Conservation (phyloP, 2,797 vertebrate genomes). For the Champsocephalus esox region DNA sequence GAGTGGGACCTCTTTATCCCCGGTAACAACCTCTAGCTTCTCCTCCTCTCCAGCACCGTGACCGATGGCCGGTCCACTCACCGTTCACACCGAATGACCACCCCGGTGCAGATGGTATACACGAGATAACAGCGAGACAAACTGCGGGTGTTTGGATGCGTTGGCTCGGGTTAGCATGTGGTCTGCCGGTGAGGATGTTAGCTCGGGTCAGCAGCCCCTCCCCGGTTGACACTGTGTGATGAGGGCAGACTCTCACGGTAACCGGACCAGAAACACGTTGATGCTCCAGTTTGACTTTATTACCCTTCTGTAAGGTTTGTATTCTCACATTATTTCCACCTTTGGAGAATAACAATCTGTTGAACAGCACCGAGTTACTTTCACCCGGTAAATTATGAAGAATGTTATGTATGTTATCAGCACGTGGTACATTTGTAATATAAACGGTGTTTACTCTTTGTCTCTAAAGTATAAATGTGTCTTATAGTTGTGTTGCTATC, state of each 20-base stretch:
- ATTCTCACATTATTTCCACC: background rate
- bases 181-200: background rate
- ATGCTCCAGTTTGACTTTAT: background rate
- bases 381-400: background rate
- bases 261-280: background rate
- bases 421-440: background rate
- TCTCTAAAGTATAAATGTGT: background rate
- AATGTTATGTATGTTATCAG: background rate
- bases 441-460: background rate
- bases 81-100: background rate
- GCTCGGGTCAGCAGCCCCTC: conserved; percentile 7
- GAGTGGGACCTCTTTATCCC: conserved; percentile 35
- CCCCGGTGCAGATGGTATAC: background rate
- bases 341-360: too few relatives aligned
- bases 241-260: background rate
- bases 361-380: background rate
- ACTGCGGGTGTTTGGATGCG: background rate
- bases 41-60: conserved; percentile 6
- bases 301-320: conserved; percentile 44
- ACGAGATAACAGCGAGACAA: conserved; percentile 26
- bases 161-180: conserved; percentile 37
- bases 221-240: background rate
- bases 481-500: background rate
- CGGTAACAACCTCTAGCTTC: conserved; percentile 16
- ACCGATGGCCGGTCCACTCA: conserved; percentile 22